Conservation (phyloP, 2,888 invertebrate species). For the Uropetala carovei region DNA sequence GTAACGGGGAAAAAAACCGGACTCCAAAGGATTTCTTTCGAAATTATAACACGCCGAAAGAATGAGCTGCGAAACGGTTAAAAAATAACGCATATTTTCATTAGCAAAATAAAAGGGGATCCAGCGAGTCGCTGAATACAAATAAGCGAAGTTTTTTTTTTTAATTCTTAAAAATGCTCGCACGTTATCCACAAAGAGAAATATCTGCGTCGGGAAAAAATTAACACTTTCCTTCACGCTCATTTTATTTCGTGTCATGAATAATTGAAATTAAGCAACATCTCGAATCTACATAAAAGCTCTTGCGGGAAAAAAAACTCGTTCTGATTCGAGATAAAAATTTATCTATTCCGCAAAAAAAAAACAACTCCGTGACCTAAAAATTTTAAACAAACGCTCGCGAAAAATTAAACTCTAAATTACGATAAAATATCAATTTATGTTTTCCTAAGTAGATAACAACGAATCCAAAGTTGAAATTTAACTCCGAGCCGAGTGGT, state of each 20-base stretch:
- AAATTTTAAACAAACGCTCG: neutral
- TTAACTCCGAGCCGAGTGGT: neutral
- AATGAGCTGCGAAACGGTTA: neutral
- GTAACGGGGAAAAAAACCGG: neutral
- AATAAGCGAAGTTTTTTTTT: neutral
- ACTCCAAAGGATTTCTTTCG: neutral
- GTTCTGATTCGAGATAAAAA: neutral
- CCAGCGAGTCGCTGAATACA: neutral
- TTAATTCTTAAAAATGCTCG: neutral
- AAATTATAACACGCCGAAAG: neutral
- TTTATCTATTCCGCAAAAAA: neutral
- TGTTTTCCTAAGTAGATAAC: neutral
- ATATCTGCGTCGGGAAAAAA: neutral
- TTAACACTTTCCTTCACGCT: neutral
- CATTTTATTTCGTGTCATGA: neutral
- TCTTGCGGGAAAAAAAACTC: neutral
- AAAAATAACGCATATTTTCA: neutral
- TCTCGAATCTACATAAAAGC: neutral
- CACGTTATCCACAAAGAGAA: neutral
- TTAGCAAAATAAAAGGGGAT: neutral
- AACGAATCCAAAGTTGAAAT: neutral
- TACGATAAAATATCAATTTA: neutral
- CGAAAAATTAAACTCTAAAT: too few species aligned
- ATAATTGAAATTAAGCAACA: slow-evolving; percentile 10
- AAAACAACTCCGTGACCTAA: neutral